Evolutionary conservation across 2,113 vertebrate species (phyloP), one percentile per base, ranked within the genome.

Genomic region (Brachyhypopomus occidentalis): DNA sequence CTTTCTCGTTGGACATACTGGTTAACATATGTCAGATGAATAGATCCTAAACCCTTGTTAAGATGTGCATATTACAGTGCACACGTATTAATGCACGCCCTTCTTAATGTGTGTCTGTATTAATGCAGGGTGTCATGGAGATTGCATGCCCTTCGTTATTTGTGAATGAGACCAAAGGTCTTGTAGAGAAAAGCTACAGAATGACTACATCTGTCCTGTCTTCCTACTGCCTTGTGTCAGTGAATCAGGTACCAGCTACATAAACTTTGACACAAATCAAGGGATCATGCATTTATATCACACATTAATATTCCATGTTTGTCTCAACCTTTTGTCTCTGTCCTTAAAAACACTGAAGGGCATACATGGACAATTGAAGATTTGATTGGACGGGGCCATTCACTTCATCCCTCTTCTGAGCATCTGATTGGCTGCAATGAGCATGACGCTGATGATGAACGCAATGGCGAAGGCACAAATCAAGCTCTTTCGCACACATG

Each of bases 401-500:
- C 72, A 98, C 83, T 98, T 97, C 97, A 98, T 98, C 89, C 96
- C 97, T 1, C 96, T 97, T 80, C 96, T 93, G 94, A 98, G 94
- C 88, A 98, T 96, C 92, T 98, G 97, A 92, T 98, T 98, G 92
- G 97, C 97, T 0, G 97, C 97, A 19, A 98, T 98, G 76, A 98
- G 95, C 96, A 98, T 98, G 89, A 98, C 97, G 22, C 97, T 98
- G 92, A 98, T 98, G 95, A 98, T 97, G 92, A 98, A 98, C 83
- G 97, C 97, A 1, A 98, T 96, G 88, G 96, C 97, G 1, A 98
- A 98, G 89, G 96, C 97, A 92, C 97, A 98, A 89, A 98, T 98
- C 84, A 98, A 94, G 82, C 96, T 98, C 90, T 98, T 98, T 56
- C 96, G 91, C 88, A 99, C 97, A 0, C 97, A 99, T 0, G 97